Evolutionary conservation across 2,888 invertebrate genomes (phyloP).

Genomic region (Amphiduros pacificus): DNA sequence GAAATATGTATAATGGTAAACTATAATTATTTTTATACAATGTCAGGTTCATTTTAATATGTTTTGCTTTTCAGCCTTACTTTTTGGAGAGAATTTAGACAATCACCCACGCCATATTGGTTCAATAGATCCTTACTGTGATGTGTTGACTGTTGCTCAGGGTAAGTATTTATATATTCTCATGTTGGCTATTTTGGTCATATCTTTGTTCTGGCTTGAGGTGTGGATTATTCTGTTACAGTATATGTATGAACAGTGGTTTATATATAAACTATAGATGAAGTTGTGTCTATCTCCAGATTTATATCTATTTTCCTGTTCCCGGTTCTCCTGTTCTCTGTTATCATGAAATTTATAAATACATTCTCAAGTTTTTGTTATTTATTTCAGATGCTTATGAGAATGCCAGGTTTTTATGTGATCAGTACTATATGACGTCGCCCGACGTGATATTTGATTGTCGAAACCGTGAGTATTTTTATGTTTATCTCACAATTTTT

Average conservation of each 20-base stretch:
- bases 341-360: constrained; percentile 8
- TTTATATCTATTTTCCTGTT: not conserved
- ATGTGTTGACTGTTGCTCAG: constrained; percentile 83
- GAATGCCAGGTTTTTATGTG: constrained; percentile 96
- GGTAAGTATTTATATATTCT: constrained; percentile 50
- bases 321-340: not conserved
- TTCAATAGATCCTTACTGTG: constrained; percentile 94
- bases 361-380: no score
- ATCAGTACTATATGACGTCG: constrained; percentile 93
- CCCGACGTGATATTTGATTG: constrained; percentile 81
- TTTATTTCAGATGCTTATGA: constrained; percentile 82
- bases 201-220: no score
- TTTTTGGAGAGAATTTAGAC: constrained; percentile 61
- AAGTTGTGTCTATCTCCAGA: not conserved
- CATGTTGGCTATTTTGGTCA: no score
- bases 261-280: no score
- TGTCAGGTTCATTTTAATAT: not conserved
- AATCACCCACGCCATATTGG: constrained; percentile 76
- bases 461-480: constrained; percentile 32
- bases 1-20: not conserved
- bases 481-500: no score
- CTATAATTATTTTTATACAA: not conserved
- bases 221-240: no score
- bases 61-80: constrained; percentile 51
- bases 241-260: no score